phyloP scores from a whole-genome alignment of 2,888 invertebrate species.

The Leptodirus hochenwartii region DNA sequence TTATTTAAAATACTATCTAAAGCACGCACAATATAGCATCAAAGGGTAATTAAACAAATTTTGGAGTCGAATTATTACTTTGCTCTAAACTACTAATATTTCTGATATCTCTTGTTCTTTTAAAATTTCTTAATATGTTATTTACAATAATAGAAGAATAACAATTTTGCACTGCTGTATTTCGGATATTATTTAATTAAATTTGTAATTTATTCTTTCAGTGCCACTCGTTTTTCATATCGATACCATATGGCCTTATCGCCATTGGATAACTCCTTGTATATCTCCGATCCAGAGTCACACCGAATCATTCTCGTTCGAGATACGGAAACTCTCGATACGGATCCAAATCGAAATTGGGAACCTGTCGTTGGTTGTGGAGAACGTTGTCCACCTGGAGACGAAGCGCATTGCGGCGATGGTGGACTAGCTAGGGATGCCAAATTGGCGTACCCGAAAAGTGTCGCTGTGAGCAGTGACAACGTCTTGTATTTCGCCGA shows the following conservation, averaged over 20 bases:
- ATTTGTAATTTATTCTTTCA: conserved; percentile 31
- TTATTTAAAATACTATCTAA: no score
- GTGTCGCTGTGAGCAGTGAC: conserved; percentile 83
- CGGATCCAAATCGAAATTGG: conserved; percentile 80
- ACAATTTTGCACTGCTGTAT: no score
- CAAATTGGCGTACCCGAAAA: conserved; percentile 89
- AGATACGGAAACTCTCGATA: conserved; percentile 59
- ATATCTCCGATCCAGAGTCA: conserved; percentile 90
- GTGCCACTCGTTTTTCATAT: conserved; percentile 85
- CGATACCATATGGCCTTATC: conserved; percentile 93
- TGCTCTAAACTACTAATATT: no score
- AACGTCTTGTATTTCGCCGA: conserved; percentile 90
- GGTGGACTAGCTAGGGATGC: conserved; percentile 85
- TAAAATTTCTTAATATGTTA: no score
- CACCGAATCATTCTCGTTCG: conserved; percentile 83
- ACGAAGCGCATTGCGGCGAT: conserved; percentile 91
- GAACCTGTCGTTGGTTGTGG: conserved; percentile 91
- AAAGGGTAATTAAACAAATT: no score
- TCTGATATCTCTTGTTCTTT: no score
- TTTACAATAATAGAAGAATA: no score
- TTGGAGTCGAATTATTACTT: no score
- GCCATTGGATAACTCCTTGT: conserved; percentile 82
- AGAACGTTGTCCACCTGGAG: conserved; percentile 80
- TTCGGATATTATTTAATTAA: no score
- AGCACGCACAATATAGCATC: no score